Evolutionary conservation across 1,140 invertebrate genomes (phyloP).

Genomic region (Drosophila virilis): DNA sequence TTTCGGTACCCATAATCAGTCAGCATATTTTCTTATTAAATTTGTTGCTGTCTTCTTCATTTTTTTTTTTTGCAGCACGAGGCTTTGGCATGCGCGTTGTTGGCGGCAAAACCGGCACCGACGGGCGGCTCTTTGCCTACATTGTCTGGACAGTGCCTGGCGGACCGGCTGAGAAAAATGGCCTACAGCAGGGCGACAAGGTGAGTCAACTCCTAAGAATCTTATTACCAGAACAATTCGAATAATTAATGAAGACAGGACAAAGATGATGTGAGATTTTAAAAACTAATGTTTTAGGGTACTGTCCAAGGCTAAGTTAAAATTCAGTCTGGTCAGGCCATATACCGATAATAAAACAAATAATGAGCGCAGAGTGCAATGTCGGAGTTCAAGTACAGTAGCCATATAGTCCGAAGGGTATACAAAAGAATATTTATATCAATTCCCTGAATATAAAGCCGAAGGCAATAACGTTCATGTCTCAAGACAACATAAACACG

Average conservation of each 20-base stretch:
- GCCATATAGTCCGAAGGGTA: no score
- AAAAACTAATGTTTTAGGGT: not conserved
- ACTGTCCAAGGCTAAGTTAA: no score
- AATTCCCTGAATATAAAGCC: no score
- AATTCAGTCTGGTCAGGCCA: no score
- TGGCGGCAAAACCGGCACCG: conserved; percentile 92
- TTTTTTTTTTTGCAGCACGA: conserved; percentile 87
- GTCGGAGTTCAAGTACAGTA: no score
- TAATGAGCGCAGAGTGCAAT: no score
- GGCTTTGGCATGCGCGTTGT: conserved; percentile 97
- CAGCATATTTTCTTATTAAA: conserved; percentile 63
- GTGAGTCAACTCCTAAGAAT: conserved; percentile 84
- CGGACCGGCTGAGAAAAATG: conserved; percentile 94
- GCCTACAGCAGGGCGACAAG: conserved; percentile 94
- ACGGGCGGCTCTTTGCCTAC: conserved; percentile 94
- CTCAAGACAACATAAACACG: no score
- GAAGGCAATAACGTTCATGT: no score
- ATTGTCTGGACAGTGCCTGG: conserved; percentile 96
- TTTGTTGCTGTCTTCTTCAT: conserved; percentile 48
- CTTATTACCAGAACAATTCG: not conserved
- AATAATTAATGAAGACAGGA: conserved; percentile 23
- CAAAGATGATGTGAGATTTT: conserved; percentile 7
- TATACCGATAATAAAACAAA: no score
- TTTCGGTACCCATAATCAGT: conserved; percentile 50
- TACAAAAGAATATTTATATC: no score